These are phyloP conservation scores for Elmis aenea DNA, from an alignment of 2,888 invertebrate genomes.

Conservation along the genomic window DNA sequence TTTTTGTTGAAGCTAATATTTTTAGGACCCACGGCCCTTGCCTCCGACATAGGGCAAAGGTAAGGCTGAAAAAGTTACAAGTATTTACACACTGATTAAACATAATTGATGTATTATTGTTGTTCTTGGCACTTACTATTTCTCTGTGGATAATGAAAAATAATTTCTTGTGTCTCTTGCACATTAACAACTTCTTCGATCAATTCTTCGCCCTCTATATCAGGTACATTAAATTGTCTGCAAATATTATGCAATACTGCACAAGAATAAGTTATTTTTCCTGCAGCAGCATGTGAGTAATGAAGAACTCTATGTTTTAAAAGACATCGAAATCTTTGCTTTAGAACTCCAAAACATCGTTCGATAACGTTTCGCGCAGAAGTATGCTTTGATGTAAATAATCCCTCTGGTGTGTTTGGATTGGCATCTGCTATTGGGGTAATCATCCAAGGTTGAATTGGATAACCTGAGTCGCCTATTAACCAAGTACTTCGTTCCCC, in stretches of 20 bases:
- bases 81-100: too few species aligned
- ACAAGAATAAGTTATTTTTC: slow-evolving; percentile 29
- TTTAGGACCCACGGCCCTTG: too few species aligned
- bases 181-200: too few species aligned
- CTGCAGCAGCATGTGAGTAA: slow-evolving; percentile 26
- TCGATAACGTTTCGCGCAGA: slow-evolving; percentile 24
- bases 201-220: slow-evolving; percentile 1
- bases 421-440: slow-evolving; percentile 24
- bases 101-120: too few species aligned
- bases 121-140: too few species aligned
- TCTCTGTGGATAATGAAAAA: too few species aligned
- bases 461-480: slow-evolving; percentile 29
- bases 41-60: too few species aligned
- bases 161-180: too few species aligned
- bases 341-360: slow-evolving; percentile 25
- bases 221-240: slow-evolving; percentile 3
- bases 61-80: too few species aligned
- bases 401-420: slow-evolving; percentile 16
- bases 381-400: slow-evolving; percentile 21
- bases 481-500: slow-evolving; percentile 8
- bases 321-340: slow-evolving; percentile 29
- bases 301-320: slow-evolving; percentile 25
- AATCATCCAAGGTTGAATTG: slow-evolving; percentile 28
- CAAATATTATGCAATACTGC: slow-evolving; percentile 27
- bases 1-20: too few species aligned